Evolutionary conservation across 2,113 vertebrate genomes (phyloP).

Genomic region (Callipepla squamata): DNA sequence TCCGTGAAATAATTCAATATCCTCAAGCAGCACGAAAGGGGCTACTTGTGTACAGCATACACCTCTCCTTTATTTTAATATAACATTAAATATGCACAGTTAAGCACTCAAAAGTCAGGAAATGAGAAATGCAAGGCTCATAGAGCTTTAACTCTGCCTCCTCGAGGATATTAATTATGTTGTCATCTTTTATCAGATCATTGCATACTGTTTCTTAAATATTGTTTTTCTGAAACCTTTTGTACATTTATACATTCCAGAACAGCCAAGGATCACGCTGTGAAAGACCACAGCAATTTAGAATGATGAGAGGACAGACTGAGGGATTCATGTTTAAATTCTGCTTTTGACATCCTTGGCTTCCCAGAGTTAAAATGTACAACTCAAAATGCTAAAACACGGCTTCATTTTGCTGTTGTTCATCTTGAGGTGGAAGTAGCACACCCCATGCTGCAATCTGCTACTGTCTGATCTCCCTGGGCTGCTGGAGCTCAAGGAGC

Average conservation of each 20-base stretch:
- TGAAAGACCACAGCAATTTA: not conserved
- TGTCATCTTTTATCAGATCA: slow-evolving; percentile 71
- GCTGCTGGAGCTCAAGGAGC: not conserved
- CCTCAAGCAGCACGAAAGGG: slow-evolving; percentile 43
- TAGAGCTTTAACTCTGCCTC: slow-evolving; percentile 65
- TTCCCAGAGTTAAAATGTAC: not conserved
- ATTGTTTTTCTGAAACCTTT: slow-evolving; percentile 39
- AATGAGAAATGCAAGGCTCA: slow-evolving; percentile 70
- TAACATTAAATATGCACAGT: slow-evolving; percentile 70
- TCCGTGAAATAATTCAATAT: slow-evolving; percentile 44
- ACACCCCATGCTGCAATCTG: not conserved
- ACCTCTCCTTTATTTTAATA: slow-evolving; percentile 65
- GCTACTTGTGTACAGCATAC: slow-evolving; percentile 13
- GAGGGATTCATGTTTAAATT: not conserved
- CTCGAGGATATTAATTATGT: slow-evolving; percentile 70
- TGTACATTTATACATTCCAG: not conserved
- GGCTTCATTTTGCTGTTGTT: fast-evolving
- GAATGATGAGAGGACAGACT: fast-evolving
- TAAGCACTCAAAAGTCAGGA: slow-evolving; percentile 72
- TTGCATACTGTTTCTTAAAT: slow-evolving; percentile 61
- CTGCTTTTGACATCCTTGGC: not conserved
- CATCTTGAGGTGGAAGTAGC: not conserved
- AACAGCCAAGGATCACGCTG: not conserved
- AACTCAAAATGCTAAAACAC: not conserved
- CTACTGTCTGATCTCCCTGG: not conserved